Base-by-base conservation (phyloP, 2,113 vertebrate genomes). In the Podarcis raffonei region DNA sequence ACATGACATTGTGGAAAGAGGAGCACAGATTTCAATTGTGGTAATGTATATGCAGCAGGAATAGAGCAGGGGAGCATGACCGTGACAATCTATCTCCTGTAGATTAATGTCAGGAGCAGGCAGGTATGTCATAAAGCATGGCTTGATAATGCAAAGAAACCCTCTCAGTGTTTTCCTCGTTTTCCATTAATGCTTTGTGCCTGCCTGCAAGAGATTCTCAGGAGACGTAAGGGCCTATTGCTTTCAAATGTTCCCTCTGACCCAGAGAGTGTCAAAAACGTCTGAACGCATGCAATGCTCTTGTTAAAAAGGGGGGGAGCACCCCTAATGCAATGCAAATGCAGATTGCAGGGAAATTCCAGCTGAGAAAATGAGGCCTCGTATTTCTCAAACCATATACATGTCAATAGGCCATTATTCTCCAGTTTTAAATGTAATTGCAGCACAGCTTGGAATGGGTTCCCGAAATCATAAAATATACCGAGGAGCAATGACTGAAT, bases 251-350 rank as follows among this genome's bases (percentile, higher is more conserved):
- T 95, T 96, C 93, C 96, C 95, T 96, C 93, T 97, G 96, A 97
- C 96, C 96, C 95, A 96, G 95, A 97, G 96, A 95, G 96, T 96
- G 96, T 96, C 96, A 97, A 96, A 53, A 96, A 95, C 90, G 95
- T 96, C 97, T 97, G 96, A 95, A 95, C 87, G 77, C 12, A 92
- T 95, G 88, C 87, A 90, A 95, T 94, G 94, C 88, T 95, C 90
- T 93, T 96, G 96, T 95, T 94, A 93, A 94, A 96, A 96, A 96
- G 0, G 2, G 48, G 9, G 48, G 9, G 48, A 96, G 87, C 91
- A 96, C 96, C 95, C 95, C 94, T 97, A 97, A 97, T 97, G 97
- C 94, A 97, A 97, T 97, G 96, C 95, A 97, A 97, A 97, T 97
- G 96, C 94, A 96, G 96, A 94, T 83, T 94, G 95, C 93, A 95